These are phyloP conservation scores for Linyphia triangularis DNA, from an alignment of 2,888 invertebrate species.

Conservation along the genomic window DNA sequence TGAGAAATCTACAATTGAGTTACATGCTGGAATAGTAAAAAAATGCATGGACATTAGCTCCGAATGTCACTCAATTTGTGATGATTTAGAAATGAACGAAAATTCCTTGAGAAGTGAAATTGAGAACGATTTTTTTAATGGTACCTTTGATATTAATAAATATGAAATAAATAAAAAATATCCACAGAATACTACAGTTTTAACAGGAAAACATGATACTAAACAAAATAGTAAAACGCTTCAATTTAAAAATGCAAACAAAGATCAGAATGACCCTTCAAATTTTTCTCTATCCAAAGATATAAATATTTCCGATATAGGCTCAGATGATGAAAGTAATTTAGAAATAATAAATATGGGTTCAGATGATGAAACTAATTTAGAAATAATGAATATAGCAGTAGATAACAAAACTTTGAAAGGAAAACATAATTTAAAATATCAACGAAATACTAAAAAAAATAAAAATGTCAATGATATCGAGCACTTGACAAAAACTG, in stretches of 20 bases:
- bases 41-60: background rate
- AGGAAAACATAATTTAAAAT: background rate
- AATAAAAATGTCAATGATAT: background rate
- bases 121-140: constrained; percentile 7
- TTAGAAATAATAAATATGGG: background rate
- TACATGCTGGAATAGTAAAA: background rate
- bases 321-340: background rate
- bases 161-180: background rate
- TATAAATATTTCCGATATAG: background rate
- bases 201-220: background rate
- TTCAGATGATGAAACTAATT: background rate
- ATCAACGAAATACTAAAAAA: background rate
- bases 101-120: background rate
- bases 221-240: background rate
- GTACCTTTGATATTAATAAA: constrained; percentile 21
- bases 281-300: background rate
- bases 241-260: background rate
- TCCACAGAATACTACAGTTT: background rate
- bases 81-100: background rate
- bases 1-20: background rate
- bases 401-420: background rate
- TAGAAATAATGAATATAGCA: background rate
- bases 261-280: background rate
- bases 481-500: background rate
- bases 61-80: constrained; percentile 26